These are phyloP conservation scores for Scatophagus argus DNA, from an alignment of 2,113 vertebrate genomes.

Conservation along the genomic window DNA sequence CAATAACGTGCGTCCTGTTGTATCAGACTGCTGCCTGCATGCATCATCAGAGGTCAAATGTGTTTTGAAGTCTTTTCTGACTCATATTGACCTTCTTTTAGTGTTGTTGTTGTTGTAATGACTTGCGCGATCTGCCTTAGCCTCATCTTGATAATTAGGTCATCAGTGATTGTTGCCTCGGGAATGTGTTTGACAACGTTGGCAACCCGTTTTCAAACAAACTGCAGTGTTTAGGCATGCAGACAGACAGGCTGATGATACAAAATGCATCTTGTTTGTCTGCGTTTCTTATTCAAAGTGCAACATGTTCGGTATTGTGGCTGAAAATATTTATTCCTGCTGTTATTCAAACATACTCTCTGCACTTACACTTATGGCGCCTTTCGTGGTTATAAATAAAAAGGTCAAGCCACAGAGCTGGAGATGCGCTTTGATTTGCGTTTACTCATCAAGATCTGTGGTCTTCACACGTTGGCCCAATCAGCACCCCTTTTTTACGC, in stretches of 20 bases:
- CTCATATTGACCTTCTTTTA: neutral
- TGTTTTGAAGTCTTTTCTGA: neutral
- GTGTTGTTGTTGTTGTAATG: neutral
- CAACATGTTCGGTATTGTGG: neutral
- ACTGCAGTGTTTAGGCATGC: neutral
- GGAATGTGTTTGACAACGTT: neutral
- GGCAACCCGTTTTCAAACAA: neutral
- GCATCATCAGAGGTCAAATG: neutral
- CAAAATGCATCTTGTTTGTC: neutral
- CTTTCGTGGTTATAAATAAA: conserved; percentile 10
- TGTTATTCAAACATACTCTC: neutral
- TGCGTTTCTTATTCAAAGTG: neutral
- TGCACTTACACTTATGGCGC: neutral
- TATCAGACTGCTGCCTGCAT: neutral
- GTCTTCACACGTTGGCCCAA: neutral
- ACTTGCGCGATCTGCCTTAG: neutral
- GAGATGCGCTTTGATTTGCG: conserved; percentile 23
- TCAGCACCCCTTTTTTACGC: neutral
- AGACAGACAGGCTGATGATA: neutral
- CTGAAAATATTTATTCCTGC: neutral
- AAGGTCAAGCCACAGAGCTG: conserved; percentile 13
- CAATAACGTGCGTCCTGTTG: neutral
- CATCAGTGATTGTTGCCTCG: neutral
- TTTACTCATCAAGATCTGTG: conserved; percentile 35
- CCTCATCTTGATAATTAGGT: conserved; percentile 3